Conservation (phyloP, 2,113 vertebrate species). For the Odocoileus virginianus region DNA sequence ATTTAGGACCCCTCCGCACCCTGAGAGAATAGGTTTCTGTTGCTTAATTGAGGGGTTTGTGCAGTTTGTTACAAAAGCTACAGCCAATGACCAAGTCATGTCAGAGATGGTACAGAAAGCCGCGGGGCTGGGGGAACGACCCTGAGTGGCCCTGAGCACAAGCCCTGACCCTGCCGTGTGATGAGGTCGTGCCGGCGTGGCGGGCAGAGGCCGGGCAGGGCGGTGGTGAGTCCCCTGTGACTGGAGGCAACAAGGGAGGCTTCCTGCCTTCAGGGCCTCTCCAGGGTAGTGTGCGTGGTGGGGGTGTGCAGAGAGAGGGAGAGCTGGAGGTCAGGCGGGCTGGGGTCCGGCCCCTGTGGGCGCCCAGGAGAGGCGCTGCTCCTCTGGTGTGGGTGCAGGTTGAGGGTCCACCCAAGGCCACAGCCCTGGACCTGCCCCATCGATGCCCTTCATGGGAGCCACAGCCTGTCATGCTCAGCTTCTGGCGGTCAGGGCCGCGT, state of each 20-base stretch:
- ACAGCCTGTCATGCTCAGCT: not conserved
- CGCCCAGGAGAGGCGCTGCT: accelerated
- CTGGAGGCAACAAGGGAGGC: not conserved
- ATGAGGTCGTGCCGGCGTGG: not conserved
- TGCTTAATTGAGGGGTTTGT: accelerated
- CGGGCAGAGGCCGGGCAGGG: accelerated
- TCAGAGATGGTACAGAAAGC: not conserved
- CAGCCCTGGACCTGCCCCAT: not conserved
- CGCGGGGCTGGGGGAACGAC: accelerated
- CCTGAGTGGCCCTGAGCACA: accelerated
- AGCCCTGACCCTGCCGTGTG: not conserved
- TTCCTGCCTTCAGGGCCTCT: not conserved
- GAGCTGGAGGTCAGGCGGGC: accelerated
- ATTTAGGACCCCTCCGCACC: not conserved
- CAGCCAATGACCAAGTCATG: accelerated
- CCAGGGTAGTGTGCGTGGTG: accelerated
- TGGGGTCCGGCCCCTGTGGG: accelerated
- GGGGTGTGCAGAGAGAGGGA: accelerated
- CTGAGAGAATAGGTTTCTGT: too few species aligned
- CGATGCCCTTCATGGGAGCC: accelerated
- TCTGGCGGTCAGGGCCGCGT: accelerated
- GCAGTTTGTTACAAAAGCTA: accelerated
- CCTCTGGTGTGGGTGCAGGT: accelerated
- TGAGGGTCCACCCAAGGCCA: not conserved
- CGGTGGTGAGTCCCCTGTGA: not conserved